phyloP scores from a whole-genome alignment of 2,113 vertebrate species.

The Lynx canadensis region DNA sequence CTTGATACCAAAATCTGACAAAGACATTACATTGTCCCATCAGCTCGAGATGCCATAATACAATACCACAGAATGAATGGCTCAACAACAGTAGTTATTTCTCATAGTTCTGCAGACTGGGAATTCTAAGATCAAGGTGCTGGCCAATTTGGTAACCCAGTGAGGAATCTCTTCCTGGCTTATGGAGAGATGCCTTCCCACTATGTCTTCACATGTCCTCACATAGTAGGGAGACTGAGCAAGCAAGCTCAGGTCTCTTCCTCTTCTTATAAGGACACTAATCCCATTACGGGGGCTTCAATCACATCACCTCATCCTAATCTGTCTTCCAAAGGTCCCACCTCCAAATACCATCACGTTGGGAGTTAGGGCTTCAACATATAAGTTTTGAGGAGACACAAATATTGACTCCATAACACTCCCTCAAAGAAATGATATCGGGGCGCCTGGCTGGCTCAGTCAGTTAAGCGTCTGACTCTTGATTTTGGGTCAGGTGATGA shows the following conservation, averaged over 20 bases:
- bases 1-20: slow-evolving; percentile 1
- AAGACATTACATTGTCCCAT: background rate
- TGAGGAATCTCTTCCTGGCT: background rate
- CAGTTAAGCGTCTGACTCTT: too few species aligned
- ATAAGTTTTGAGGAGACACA: background rate
- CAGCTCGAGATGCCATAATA: background rate
- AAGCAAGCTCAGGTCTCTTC: background rate
- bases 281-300: background rate
- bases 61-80: background rate
- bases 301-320: background rate
- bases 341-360: background rate
- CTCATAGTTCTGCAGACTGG: background rate
- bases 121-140: background rate
- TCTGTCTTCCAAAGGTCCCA: background rate
- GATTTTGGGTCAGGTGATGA: too few species aligned
- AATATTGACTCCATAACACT: background rate
- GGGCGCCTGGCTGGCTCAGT: too few species aligned
- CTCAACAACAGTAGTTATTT: background rate
- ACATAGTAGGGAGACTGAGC: background rate
- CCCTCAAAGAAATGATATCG: background rate
- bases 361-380: background rate
- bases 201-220: background rate
- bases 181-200: background rate
- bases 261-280: background rate
- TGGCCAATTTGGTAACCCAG: background rate